Conservation (phyloP, 2,888 invertebrate species). For the Agonopterix subpropinquella region DNA sequence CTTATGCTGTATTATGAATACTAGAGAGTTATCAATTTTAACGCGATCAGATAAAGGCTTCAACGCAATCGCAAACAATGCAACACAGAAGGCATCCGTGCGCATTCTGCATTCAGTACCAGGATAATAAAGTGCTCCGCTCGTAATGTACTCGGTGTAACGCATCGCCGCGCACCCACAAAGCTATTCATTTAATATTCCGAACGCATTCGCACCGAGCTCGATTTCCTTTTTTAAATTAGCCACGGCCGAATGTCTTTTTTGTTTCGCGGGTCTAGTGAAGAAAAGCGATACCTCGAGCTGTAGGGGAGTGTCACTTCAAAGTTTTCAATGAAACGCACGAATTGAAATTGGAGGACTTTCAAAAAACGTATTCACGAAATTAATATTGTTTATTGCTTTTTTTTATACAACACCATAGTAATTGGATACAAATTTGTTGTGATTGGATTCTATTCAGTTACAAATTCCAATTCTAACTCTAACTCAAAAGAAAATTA, state of each 20-base stretch:
- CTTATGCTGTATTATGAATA: too few relatives aligned
- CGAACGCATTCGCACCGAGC: constrained; percentile 30
- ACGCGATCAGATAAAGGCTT: too few relatives aligned
- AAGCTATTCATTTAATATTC: constrained; percentile 60
- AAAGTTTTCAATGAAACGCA: constrained; percentile 39
- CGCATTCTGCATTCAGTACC: constrained; percentile 27
- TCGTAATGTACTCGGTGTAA: constrained; percentile 42
- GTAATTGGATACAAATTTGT: too few relatives aligned
- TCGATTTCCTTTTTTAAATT: constrained; percentile 74
- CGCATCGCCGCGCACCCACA: constrained; percentile 70
- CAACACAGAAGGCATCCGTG: constrained; percentile 19
- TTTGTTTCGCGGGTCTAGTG: constrained; percentile 56
- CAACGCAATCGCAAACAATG: constrained; percentile 16
- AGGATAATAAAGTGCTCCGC: constrained; percentile 61
- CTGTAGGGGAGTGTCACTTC: constrained; percentile 37
- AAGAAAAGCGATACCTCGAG: constrained; percentile 38
- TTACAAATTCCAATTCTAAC: too few relatives aligned
- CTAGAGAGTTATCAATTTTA: too few relatives aligned
- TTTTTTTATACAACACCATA: background rate
- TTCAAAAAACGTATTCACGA: background rate
- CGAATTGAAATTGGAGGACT: constrained; percentile 20
- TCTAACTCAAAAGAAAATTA: too few relatives aligned
- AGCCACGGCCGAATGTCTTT: constrained; percentile 67
- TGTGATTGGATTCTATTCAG: too few relatives aligned
- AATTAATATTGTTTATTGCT: background rate